Percentiles rank a stretch among this genome's conserved stretches.
phyloP scores from a whole-genome alignment of 1,140 invertebrate genomes.

The Maconellicoccus hirsutus region DNA sequence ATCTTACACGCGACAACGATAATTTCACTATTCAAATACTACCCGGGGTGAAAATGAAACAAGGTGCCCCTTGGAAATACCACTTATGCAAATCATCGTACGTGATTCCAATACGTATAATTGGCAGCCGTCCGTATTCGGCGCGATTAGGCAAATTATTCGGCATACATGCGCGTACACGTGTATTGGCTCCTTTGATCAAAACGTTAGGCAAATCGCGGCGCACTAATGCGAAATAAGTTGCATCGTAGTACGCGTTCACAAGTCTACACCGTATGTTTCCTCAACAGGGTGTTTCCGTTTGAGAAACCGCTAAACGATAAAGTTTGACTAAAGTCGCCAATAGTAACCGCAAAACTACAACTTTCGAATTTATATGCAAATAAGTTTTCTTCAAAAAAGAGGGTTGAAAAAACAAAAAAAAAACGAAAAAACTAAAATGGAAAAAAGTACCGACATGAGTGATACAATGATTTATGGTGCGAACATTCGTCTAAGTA shows the following conservation, averaged over 20 bases:
- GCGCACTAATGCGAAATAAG: background rate
- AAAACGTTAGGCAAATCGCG: background rate
- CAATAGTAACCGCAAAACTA: conserved; percentile 2
- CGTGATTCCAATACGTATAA: background rate
- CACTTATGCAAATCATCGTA: background rate
- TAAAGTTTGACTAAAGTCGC: background rate
- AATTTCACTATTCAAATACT: background rate
- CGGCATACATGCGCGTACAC: background rate
- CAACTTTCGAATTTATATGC: conserved; percentile 4
- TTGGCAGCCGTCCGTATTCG: background rate
- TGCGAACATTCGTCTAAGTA: background rate
- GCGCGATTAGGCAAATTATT: background rate
- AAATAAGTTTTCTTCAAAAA: background rate
- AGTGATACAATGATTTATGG: conserved; percentile 9
- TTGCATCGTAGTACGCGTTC: background rate
- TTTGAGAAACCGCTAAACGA: background rate
- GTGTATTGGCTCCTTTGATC: background rate
- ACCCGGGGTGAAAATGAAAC: background rate
- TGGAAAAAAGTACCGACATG: background rate
- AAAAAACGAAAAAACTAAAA: background rate
- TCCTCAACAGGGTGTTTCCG: background rate
- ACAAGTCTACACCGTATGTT: background rate
- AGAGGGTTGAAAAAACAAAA: no score
- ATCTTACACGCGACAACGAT: no score
- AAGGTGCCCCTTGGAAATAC: background rate